Evolutionary conservation across 2,888 invertebrate genomes (phyloP), one percentile per base, ranked within the genome.

Genomic region (Hanleya hanleyi): DNA sequence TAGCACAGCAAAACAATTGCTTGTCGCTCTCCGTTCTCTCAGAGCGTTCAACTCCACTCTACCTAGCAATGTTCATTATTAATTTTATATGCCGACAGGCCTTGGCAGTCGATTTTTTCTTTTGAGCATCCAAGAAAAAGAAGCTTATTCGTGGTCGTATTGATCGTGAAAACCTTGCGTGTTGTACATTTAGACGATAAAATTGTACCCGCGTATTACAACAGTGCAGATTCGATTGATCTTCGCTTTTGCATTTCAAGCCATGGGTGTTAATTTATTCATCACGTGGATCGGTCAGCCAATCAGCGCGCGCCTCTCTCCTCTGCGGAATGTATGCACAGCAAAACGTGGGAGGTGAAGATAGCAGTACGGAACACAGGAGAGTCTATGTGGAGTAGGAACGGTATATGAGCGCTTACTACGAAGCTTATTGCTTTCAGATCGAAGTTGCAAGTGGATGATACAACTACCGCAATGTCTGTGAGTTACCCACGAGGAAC

Each of bases 241-340:
- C 22, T 57, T 57, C 29, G 32, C 57, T 57, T 57, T 29, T 57
- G 57, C 57, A 57, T 57, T 57, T 57, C 22, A 57, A 57, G 57
- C 57, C 57, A 57, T 57, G 57, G 57, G 57, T 57, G 57, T 57
- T 57, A 57, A 57, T 57, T 57, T 57, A 57, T 57, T 22, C 57
- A 57, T 22, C 57, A 57, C 57, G 57, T 57, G 57, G 29, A 12
- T 57, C 22, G 29, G 57, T 57, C 57, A 57, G 32, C 57, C 57
- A 57, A 57, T 57, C 57, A 57, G 57, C 22, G 57, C 22, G 1
- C 4, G 29, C 12, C 26, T 15, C 29, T 57, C 32, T 57, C 29
- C 57, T 12, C 57, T 29, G 32, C 57, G 57, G 57, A 57, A 57
- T 57, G 57, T 57, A 22, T 57, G 22, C 57, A 57, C 57, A 26